phyloP scores from a whole-genome alignment of 2,113 vertebrate genomes.

The Pteronura brasiliensis region DNA sequence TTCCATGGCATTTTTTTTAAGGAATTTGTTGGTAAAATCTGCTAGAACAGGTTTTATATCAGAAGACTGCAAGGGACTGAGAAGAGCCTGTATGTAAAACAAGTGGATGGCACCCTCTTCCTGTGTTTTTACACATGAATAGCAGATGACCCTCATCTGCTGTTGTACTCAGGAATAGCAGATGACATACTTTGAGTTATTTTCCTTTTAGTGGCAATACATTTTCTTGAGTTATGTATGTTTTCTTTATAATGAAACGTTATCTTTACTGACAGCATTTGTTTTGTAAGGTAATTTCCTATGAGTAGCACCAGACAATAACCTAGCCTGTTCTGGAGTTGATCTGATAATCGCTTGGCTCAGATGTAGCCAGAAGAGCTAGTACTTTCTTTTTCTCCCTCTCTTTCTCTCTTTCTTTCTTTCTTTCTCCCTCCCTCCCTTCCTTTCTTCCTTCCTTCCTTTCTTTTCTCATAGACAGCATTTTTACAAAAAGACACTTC shows the following conservation, averaged over 20 bases:
- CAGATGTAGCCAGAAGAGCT: background rate
- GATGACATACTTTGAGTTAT: background rate
- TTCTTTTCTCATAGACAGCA: background rate
- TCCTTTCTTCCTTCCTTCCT: background rate
- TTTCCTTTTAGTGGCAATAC: background rate
- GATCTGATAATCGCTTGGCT: background rate
- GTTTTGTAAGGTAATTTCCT: background rate
- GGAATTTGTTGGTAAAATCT: background rate
- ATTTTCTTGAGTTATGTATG: background rate
- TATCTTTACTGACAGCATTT: background rate
- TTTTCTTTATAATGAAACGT: background rate
- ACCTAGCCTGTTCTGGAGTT: background rate
- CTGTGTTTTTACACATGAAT: background rate
- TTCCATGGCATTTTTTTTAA: background rate
- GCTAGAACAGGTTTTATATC: background rate
- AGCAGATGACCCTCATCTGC: no score
- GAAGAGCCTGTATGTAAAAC: background rate
- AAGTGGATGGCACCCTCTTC: background rate
- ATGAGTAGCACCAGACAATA: background rate
- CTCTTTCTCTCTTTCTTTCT: accelerated
- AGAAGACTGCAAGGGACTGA: background rate
- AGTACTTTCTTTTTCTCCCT: background rate
- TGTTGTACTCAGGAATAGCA: background rate
- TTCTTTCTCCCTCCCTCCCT: accelerated
- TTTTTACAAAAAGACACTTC: background rate